A percentile compares a stretch with the other conserved stretches of the same genome.
Evolutionary conservation across 2,888 invertebrate genomes (phyloP).

Genomic region (Limnephilus lunatus): DNA sequence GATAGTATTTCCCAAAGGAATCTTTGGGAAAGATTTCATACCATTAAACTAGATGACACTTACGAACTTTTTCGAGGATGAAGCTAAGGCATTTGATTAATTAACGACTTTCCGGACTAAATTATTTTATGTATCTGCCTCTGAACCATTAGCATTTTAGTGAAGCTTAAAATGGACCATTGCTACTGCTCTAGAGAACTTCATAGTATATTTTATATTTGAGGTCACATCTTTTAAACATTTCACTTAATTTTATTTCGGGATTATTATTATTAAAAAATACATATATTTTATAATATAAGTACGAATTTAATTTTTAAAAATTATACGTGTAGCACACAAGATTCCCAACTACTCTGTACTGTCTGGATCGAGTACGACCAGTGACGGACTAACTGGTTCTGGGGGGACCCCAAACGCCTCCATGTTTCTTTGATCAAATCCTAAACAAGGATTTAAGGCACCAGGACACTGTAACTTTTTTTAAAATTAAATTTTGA

Average conservation of each 20-base stretch:
- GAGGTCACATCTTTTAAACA: background rate
- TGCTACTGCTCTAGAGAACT: background rate
- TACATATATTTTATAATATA: too few relatives aligned
- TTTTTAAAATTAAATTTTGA: too few relatives aligned
- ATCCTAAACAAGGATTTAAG: too few relatives aligned
- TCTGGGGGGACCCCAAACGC: too few relatives aligned
- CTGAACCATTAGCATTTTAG: background rate
- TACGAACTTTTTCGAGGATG: background rate
- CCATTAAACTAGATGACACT: background rate
- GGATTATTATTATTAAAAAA: background rate
- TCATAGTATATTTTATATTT: too few relatives aligned
- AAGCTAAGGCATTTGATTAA: background rate
- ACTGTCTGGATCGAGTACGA: too few relatives aligned
- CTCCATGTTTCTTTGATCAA: too few relatives aligned
- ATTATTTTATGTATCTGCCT: background rate
- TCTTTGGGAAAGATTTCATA: background rate
- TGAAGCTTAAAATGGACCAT: background rate
- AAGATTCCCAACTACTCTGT: too few relatives aligned
- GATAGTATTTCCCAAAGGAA: background rate
- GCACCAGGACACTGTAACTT: too few relatives aligned
- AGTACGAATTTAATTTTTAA: background rate
- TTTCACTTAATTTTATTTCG: background rate
- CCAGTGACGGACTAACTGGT: too few relatives aligned
- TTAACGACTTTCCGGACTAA: background rate
- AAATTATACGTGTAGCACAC: too few relatives aligned